Conservation (phyloP, 2,797 vertebrate genomes). For the Spondyliosoma cantharus region DNA sequence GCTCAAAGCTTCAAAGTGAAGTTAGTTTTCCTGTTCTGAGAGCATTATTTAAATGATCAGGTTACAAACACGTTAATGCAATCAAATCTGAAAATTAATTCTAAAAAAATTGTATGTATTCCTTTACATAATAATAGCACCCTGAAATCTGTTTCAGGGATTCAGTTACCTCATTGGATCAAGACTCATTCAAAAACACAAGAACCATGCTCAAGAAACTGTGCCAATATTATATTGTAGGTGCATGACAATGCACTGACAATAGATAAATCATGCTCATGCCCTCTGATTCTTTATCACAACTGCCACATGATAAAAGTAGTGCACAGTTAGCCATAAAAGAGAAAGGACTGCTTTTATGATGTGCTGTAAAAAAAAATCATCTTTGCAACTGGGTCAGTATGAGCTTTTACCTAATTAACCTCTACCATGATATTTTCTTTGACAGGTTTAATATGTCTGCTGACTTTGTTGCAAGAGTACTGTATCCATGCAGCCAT, state of each 20-base stretch:
- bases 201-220: not conserved
- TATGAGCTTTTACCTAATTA: not conserved
- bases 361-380: constrained; percentile 32
- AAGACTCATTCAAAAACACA: constrained; percentile 6
- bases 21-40: no score
- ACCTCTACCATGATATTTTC: not conserved
- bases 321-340: constrained; percentile 8
- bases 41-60: not conserved
- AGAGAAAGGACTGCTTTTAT: constrained; percentile 39
- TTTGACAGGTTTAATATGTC: not conserved
- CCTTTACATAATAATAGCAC: not conserved
- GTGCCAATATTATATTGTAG: constrained; percentile 2
- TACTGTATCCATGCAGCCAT: not conserved
- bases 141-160: not conserved
- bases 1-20: not conserved
- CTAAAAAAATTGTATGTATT: not conserved
- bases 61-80: not conserved
- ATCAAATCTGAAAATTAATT: not conserved
- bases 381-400: not conserved
- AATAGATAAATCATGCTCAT: constrained; percentile 16
- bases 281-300: constrained; percentile 37
- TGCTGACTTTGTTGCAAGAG: not conserved
- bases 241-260: constrained; percentile 3
- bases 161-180: not conserved
- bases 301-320: constrained; percentile 13